phyloP scores from a whole-genome alignment of 2,888 invertebrate species.

The Frankliniella intonsa region DNA sequence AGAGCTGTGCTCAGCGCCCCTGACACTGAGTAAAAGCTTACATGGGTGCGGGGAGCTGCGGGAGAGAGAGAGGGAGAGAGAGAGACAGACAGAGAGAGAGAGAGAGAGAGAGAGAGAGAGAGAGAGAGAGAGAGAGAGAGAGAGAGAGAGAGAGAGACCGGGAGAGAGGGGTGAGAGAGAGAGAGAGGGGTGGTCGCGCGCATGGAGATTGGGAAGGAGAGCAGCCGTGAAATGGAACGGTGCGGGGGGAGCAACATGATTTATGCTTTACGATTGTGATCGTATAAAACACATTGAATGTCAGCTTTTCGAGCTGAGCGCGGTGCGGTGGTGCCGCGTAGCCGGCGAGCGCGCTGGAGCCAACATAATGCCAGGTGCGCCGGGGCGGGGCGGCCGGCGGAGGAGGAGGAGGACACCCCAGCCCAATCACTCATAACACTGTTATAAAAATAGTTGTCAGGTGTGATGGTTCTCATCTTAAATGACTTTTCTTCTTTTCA shows the following conservation, averaged over 20 bases:
- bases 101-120: constrained; percentile 29
- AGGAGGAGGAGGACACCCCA: not conserved
- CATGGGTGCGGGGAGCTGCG: too few relatives aligned
- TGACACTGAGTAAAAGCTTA: too few relatives aligned
- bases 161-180: constrained; percentile 30
- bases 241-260: constrained; percentile 17
- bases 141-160: constrained; percentile 31
- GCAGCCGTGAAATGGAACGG: constrained; percentile 9
- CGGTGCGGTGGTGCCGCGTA: not conserved
- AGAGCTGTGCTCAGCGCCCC: too few relatives aligned
- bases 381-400: too few relatives aligned
- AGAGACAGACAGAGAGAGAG: constrained; percentile 26
- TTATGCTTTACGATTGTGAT: constrained; percentile 18
- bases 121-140: constrained; percentile 29
- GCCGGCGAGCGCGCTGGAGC: too few relatives aligned
- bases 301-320: not conserved
- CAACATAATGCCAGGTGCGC: too few relatives aligned
- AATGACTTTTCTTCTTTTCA: too few relatives aligned
- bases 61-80: constrained; percentile 5
- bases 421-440: too few relatives aligned
- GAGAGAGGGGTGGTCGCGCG: not conserved
- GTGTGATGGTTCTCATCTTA: too few relatives aligned
- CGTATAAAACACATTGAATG: constrained; percentile 14
- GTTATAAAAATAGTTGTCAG: too few relatives aligned
- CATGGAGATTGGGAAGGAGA: constrained; percentile 13